These are phyloP conservation scores for Tetraneura akinire DNA, from an alignment of 1,140 invertebrate species.

Conservation along the genomic window DNA sequence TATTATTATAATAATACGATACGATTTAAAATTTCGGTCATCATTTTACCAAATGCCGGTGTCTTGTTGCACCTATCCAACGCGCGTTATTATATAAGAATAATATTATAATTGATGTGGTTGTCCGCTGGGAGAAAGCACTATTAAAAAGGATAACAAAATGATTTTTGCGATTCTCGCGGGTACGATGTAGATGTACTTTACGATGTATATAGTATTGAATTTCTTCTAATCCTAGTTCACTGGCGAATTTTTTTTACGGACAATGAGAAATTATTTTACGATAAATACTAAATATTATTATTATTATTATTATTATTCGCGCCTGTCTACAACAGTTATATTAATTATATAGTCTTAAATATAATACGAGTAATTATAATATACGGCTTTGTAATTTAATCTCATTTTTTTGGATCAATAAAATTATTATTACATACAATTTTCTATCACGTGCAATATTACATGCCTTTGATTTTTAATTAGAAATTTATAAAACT, in stretches of 20 bases:
- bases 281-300: no score
- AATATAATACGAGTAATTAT: no score
- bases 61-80: no score
- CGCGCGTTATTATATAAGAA: not conserved
- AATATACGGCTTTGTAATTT: no score
- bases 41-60: no score
- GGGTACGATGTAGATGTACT: slow-evolving; percentile 13
- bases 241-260: not conserved
- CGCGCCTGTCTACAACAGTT: not conserved
- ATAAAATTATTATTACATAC: no score
- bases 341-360: no score
- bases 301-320: no score
- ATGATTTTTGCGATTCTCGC: slow-evolving; percentile 2
- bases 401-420: no score
- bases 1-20: not conserved
- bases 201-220: slow-evolving; percentile 15
- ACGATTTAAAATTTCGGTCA: not conserved
- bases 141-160: slow-evolving; percentile 10
- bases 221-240: slow-evolving; percentile 25
- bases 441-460: no score
- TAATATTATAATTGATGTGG: slow-evolving; percentile 34
- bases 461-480: no score
- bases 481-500: no score
- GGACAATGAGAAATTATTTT: not conserved
- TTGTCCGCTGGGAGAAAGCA: not conserved